Evolutionary conservation across 53 echinoderm and acorn worm species (phyloP).

Genomic region (Patiria pectinifera): DNA sequence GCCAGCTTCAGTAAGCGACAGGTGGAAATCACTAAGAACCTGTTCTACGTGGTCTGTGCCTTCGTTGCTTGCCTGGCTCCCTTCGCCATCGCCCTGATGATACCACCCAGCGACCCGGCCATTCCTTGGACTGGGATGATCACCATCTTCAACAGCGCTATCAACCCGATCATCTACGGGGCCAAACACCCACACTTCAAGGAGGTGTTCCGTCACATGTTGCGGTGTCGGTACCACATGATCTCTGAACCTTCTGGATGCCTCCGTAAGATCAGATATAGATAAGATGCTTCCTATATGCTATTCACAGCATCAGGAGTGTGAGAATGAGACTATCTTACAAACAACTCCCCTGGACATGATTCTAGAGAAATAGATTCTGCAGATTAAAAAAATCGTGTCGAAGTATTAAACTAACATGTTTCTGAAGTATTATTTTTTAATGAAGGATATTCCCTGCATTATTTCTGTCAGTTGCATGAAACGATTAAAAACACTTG

Average conservation of each 20-base stretch:
- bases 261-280: conserved; percentile 24
- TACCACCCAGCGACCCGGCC: conserved; percentile 62
- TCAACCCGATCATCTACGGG: conserved; percentile 62
- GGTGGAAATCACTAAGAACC: conserved; percentile 67
- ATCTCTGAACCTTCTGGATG: conserved; percentile 47
- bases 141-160: conserved; percentile 59
- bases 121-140: conserved; percentile 52
- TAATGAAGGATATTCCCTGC: too few relatives aligned
- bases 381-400: too few relatives aligned
- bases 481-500: too few relatives aligned
- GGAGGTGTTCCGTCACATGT: conserved; percentile 62
- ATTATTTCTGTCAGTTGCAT: too few relatives aligned
- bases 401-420: too few relatives aligned
- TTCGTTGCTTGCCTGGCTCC: conserved; percentile 67
- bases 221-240: conserved; percentile 59
- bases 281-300: neutral
- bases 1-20: conserved; percentile 45
- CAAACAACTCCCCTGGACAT: neutral
- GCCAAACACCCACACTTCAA: conserved; percentile 58
- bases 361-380: too few relatives aligned
- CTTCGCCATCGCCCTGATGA: conserved; percentile 58
- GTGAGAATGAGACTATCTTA: too few relatives aligned
- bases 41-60: conserved; percentile 67
- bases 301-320: too few relatives aligned
- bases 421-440: too few relatives aligned